Evolutionary conservation across 2,113 vertebrate species (phyloP).

Genomic region (Callocephalon fimbriatum): DNA sequence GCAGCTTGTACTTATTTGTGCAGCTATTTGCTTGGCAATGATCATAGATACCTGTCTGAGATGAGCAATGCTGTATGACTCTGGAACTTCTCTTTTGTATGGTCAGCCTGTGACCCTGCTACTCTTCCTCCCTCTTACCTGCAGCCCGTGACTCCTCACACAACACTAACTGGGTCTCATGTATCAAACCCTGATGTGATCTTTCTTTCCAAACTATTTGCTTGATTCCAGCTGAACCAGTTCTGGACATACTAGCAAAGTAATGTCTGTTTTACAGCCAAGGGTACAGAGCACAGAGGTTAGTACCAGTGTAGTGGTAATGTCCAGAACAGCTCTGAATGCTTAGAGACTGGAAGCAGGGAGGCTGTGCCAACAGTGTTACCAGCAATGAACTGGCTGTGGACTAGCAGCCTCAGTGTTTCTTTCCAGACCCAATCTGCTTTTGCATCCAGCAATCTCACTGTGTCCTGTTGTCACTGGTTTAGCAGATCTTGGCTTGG

Average conservation of each 20-base stretch:
- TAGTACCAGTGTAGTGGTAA: background rate
- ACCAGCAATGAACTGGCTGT: background rate
- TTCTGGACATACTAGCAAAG: background rate
- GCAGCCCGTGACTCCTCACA: background rate
- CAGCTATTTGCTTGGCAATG: background rate
- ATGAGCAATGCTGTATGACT: background rate
- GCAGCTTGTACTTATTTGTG: background rate
- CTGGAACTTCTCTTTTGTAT: background rate
- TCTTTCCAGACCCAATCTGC: background rate
- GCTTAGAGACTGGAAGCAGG: background rate
- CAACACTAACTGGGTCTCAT: fast-evolving
- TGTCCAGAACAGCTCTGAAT: background rate
- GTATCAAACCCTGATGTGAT: background rate
- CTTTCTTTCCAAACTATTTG: background rate
- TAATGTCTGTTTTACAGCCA: background rate
- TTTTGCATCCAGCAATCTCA: background rate
- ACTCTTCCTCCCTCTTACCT: background rate
- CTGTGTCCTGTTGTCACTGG: background rate
- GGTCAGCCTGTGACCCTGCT: background rate
- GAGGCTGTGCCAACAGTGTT: background rate
- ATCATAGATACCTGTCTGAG: background rate
- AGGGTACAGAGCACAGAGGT: background rate
- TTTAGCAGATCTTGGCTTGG: background rate
- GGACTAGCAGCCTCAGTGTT: background rate
- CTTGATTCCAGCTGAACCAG: background rate